Evolutionary conservation across 2,888 invertebrate species (phyloP).

Genomic region (Psylliodes chrysocephalus): DNA sequence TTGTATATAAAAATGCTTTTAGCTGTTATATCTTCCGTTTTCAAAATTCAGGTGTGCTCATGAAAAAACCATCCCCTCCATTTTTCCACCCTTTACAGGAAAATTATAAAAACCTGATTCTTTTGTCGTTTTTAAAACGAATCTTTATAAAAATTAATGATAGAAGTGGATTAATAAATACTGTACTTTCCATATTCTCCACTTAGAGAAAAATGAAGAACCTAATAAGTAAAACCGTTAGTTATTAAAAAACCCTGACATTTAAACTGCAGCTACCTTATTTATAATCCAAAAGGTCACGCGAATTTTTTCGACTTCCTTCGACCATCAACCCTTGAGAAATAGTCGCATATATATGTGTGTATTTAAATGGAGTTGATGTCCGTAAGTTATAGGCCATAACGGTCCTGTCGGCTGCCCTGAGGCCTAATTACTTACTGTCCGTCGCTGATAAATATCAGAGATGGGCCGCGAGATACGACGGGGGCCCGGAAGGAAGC

Average conservation of each 20-base stretch:
- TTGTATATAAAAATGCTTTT: too few species aligned
- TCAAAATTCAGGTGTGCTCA: too few species aligned
- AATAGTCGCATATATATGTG: not conserved
- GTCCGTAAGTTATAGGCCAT: slow-evolving; percentile 35
- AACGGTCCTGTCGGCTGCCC: slow-evolving; percentile 50
- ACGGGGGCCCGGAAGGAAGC: slow-evolving; percentile 58
- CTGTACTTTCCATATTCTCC: too few species aligned
- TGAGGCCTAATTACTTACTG: slow-evolving; percentile 53
- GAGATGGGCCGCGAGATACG: slow-evolving; percentile 54
- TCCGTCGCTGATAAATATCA: slow-evolving; percentile 49
- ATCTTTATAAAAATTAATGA: too few species aligned
- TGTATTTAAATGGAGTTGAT: slow-evolving; percentile 7
- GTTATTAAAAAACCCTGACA: not conserved
- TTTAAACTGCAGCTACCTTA: not conserved
- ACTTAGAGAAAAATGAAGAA: too few species aligned
- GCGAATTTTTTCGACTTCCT: slow-evolving; percentile 9
- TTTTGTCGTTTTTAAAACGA: too few species aligned
- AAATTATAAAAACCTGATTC: too few species aligned
- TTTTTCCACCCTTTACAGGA: too few species aligned
- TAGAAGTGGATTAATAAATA: too few species aligned
- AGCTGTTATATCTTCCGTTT: too few species aligned
- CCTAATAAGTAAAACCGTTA: too few species aligned
- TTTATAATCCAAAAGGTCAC: not conserved
- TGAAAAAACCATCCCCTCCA: too few species aligned
- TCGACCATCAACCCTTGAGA: slow-evolving; percentile 1